Evolutionary conservation across 1,140 invertebrate species (phyloP).

Genomic region (Musca vetustissima): DNA sequence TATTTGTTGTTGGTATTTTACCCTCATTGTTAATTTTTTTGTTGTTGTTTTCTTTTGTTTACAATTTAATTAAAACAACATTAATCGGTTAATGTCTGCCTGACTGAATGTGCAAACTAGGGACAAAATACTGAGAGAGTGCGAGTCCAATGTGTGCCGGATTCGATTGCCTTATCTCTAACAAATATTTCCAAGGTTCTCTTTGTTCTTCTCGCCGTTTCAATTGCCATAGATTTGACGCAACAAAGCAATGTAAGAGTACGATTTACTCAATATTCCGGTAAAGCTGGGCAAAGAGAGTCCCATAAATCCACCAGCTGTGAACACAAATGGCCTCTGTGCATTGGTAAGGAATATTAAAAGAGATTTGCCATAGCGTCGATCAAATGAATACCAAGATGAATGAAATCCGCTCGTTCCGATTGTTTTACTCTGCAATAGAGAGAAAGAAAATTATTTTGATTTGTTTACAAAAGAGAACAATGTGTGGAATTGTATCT

Average conservation of each 20-base stretch:
- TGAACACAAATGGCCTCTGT: slow-evolving; percentile 42
- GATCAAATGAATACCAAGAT: slow-evolving; percentile 36
- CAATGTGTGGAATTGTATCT: no score
- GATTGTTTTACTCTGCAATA: slow-evolving; percentile 41
- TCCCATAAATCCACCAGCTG: slow-evolving; percentile 45
- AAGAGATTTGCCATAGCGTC: slow-evolving; percentile 32
- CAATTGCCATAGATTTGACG: slow-evolving; percentile 38
- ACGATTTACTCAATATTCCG: slow-evolving; percentile 43
- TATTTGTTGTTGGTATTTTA: no score
- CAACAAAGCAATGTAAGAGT: slow-evolving; percentile 42
- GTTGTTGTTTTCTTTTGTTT: no score
- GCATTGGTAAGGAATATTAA: slow-evolving; percentile 43
- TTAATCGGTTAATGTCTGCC: no score
- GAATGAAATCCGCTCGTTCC: slow-evolving; percentile 35
- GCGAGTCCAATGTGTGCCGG: no score
- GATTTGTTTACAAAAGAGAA: no score
- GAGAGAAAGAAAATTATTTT: slow-evolving; percentile 15
- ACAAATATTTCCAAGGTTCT: no score
- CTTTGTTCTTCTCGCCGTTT: background rate
- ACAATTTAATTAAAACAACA: no score
- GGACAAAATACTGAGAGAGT: no score
- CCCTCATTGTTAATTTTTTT: no score
- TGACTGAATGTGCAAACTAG: no score
- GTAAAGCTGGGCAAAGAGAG: slow-evolving; percentile 41
- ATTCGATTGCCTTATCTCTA: no score